phyloP scores from a whole-genome alignment of 2,888 invertebrate species.

The Heliconius aoede region DNA sequence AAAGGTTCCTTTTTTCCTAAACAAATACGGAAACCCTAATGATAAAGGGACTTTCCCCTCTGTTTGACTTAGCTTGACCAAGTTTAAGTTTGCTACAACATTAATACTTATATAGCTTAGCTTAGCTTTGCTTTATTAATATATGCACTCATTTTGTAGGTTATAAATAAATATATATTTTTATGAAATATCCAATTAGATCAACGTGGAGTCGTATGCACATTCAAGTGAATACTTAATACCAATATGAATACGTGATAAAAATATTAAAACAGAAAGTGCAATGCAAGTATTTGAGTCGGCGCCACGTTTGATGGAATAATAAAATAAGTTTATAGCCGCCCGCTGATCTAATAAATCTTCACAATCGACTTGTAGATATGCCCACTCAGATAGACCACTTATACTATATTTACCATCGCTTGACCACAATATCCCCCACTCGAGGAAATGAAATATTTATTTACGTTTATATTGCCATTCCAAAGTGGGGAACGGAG shows the following conservation, averaged over 20 bases:
- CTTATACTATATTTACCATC: neutral
- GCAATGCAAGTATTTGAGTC: slow-evolving; percentile 41
- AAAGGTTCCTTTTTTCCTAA: too few relatives aligned
- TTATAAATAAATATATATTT: neutral
- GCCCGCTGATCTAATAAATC: slow-evolving; percentile 67
- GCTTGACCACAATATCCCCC: neutral
- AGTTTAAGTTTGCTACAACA: too few relatives aligned
- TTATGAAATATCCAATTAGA: slow-evolving; percentile 14
- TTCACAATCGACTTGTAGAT: slow-evolving; percentile 32
- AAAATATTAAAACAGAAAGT: slow-evolving; percentile 45
- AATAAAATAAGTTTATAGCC: slow-evolving; percentile 72
- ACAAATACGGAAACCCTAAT: too few relatives aligned
- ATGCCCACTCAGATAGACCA: slow-evolving; percentile 8
- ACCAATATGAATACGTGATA: slow-evolving; percentile 41
- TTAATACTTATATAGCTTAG: too few relatives aligned
- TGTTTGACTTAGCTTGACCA: too few relatives aligned
- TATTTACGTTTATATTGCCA: too few relatives aligned
- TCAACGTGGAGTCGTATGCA: slow-evolving; percentile 25
- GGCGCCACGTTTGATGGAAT: slow-evolving; percentile 62
- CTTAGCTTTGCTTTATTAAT: too few relatives aligned
- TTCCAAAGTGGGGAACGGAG: too few relatives aligned
- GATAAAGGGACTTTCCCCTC: too few relatives aligned
- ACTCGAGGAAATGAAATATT: too few relatives aligned
- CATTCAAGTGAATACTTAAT: slow-evolving; percentile 37
- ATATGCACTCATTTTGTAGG: too few relatives aligned